Evolutionary conservation across 2,888 invertebrate species (phyloP).

Genomic region (Lasioglossum zephyrum): DNA sequence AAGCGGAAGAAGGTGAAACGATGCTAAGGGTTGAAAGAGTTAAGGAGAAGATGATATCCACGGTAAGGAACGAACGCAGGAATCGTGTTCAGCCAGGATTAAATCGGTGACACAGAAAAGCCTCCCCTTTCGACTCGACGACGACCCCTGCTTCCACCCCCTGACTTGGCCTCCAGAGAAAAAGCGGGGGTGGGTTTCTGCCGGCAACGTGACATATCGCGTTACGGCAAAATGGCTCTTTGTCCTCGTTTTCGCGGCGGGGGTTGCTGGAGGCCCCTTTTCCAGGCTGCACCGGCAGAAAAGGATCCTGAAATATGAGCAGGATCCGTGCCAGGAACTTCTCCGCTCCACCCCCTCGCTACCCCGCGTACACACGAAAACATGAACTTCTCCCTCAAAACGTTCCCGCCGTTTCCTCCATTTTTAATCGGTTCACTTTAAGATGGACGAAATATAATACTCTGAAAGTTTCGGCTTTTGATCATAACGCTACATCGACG

Average conservation of each 20-base stretch:
- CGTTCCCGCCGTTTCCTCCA: neutral
- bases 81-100: constrained; percentile 53
- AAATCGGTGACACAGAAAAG: constrained; percentile 65
- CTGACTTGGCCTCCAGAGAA: neutral
- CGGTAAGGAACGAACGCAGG: constrained; percentile 28
- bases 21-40: no score
- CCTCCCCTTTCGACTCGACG: constrained; percentile 14
- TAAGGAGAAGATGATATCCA: neutral
- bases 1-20: no score
- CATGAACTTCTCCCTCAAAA: neutral
- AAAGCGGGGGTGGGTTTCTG: neutral
- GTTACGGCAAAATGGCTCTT: constrained; percentile 64
- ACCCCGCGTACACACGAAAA: neutral
- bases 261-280: constrained; percentile 35
- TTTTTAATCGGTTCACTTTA: neutral
- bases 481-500: no score
- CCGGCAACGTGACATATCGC: constrained; percentile 60
- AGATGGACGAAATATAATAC: neutral
- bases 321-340: constrained; percentile 50
- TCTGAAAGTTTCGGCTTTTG: no score
- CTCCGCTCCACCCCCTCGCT: neutral
- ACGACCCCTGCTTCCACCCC: neutral
- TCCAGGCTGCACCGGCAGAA: constrained; percentile 42
- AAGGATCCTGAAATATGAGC: constrained; percentile 66
- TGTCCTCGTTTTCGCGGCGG: constrained; percentile 58